phyloP scores from a whole-genome alignment of 2,113 vertebrate genomes.

The Aspidoscelis tigris region DNA sequence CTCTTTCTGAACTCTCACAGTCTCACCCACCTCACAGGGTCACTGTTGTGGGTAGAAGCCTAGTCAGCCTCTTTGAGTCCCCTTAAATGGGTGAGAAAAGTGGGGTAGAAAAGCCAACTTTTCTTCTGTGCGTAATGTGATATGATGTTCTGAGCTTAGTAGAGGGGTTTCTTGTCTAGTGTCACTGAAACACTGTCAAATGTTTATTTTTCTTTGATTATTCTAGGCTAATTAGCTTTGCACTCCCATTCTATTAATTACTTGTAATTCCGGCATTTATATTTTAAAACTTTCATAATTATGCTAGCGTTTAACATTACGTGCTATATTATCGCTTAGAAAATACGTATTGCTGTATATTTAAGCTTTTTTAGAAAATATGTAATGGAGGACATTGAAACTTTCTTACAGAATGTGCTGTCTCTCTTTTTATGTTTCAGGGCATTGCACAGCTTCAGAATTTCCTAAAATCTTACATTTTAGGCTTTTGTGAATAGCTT shows the following conservation, averaged over 20 bases:
- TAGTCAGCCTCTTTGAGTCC: too few species aligned
- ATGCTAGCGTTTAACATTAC: neutral
- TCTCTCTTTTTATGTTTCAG: neutral
- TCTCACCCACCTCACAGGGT: too few species aligned
- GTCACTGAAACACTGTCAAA: neutral
- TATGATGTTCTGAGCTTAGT: neutral
- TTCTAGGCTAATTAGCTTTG: neutral
- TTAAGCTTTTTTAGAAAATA: neutral
- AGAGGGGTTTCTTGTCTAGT: neutral
- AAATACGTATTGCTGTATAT: neutral
- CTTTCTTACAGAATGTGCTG: neutral
- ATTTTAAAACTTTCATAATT: neutral
- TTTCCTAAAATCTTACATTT: neutral
- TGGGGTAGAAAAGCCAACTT: too few species aligned
- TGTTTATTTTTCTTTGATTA: neutral
- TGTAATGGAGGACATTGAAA: neutral
- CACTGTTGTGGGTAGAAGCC: too few species aligned
- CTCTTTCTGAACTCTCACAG: too few species aligned
- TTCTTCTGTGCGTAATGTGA: too few species aligned
- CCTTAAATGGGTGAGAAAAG: too few species aligned
- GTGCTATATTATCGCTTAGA: neutral
- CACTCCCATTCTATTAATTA: neutral
- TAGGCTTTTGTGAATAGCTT: neutral
- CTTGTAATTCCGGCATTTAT: neutral
- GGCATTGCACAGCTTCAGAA: neutral